Percentiles rank a stretch among this genome's conserved stretches.
Conservation (phyloP, 2,888 invertebrate species). For the Eristalis arbustorum region DNA sequence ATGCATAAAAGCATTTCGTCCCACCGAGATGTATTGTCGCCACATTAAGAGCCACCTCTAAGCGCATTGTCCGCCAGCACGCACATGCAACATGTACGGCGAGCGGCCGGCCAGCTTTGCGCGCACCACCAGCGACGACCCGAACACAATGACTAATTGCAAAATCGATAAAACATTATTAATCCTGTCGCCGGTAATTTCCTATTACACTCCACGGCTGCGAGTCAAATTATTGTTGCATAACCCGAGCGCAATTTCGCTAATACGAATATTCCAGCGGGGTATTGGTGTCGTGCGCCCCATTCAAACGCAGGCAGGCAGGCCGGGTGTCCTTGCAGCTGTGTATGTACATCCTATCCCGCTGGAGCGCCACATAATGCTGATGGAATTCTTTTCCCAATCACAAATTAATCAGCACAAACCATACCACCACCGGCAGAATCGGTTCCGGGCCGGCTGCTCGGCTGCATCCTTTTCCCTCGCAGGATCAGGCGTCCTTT, state of each 20-base stretch:
- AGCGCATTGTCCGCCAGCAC: slow-evolving; percentile 13
- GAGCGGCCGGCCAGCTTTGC: neutral
- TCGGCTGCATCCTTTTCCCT: neutral
- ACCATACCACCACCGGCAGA: neutral
- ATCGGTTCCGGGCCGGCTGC: neutral
- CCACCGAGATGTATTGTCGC: neutral
- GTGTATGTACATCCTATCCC: slow-evolving; percentile 14
- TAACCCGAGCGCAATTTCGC: slow-evolving; percentile 51
- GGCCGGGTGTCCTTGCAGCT: slow-evolving; percentile 5
- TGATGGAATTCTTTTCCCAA: slow-evolving; percentile 23
- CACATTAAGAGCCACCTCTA: slow-evolving; percentile 3
- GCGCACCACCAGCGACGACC: slow-evolving; percentile 33
- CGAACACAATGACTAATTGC: slow-evolving; percentile 53
- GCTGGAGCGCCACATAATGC: slow-evolving; percentile 12
- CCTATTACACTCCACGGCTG: slow-evolving; percentile 39
- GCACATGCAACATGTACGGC: slow-evolving; percentile 23
- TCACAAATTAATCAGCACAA: slow-evolving; percentile 35
- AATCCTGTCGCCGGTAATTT: slow-evolving; percentile 56
- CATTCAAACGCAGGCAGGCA: neutral
- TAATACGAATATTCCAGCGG: slow-evolving; percentile 33
- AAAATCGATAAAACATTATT: slow-evolving; percentile 62
- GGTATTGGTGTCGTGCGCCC: slow-evolving; percentile 1
- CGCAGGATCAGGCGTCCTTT: neutral
- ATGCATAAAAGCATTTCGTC: neutral
- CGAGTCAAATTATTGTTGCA: slow-evolving; percentile 50